Base-by-base conservation (phyloP, 2,113 vertebrate species). In the human (Homo sapiens) region DNA sequence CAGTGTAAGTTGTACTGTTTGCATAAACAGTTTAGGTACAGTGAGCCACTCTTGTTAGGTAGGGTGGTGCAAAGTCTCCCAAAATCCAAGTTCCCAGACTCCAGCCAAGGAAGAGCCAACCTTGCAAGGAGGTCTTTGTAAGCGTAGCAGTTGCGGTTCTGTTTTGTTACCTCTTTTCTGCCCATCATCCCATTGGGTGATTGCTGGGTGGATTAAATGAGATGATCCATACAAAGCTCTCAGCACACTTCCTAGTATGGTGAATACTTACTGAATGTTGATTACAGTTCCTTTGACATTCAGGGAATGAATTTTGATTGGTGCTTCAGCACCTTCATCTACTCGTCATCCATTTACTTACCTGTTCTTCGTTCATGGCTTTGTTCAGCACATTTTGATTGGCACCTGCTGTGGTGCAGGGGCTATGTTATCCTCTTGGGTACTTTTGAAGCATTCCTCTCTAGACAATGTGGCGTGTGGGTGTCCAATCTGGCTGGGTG, bases 401-500 rank as follows among this genome's bases (percentile, higher is more conserved):
- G 75, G 1, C 25, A 32, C 64, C 14, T 40, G 23, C 52, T n/a
- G 1, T 12, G 32, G 32, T 22, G 4, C 35, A 0, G 66, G n/a
- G 8, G 18, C 18, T 32, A 8, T 7, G n/a, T 18, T 25, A 38
- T 27, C 6, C 35, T 85, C 38, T 57, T 10, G 4, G 43, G 72
- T 32, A 27, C 45, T 57, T 81, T n/a, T 5, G 50, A 52, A 68
- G 57, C 40, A 4, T 32, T 3, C 55, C 23, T 48, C 85, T 48
- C 59, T 27, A 1, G 7, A 86, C 32, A 55, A 8, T 50, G 43
- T 4, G 20, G 2, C 10, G 0, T 0, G 2, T 2, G 6, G 5
- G 43, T 76, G 43, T 50, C 52, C 2, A 5, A 0, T 18, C 68
- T 17, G 70, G 32, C 30, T 35, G 48, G 66, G 27, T 14, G 1